Percentiles rank a stretch among this genome's conserved stretches.
These are phyloP conservation scores for Chymomyza costata DNA, from an alignment of 1,140 invertebrate genomes.

Conservation along the genomic window DNA sequence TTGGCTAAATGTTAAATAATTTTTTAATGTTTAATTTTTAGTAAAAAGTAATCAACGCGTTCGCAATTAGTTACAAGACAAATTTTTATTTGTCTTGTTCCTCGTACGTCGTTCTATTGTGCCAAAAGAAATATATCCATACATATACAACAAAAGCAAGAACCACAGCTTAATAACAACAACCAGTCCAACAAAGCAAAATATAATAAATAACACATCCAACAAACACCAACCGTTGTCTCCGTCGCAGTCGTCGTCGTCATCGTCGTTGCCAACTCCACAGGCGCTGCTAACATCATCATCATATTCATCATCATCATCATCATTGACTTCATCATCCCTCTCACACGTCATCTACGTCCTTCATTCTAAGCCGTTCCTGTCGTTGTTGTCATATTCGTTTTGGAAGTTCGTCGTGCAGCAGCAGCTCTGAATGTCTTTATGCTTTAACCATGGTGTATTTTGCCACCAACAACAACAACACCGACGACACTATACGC, in stretches of 20 bases:
- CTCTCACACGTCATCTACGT: no score
- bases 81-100: not conserved
- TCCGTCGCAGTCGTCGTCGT: not conserved
- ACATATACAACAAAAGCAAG: constrained; percentile 13
- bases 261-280: not conserved
- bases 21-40: constrained; percentile 9
- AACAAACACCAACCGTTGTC: constrained; percentile 2
- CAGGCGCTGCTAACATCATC: not conserved
- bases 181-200: constrained; percentile 18
- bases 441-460: constrained; percentile 83
- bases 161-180: constrained; percentile 18
- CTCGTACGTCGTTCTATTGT: constrained; percentile 32
- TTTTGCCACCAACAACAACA: constrained; percentile 76
- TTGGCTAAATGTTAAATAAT: constrained; percentile 6
- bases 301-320: no score
- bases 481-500: constrained; percentile 77
- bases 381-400: constrained; percentile 40
- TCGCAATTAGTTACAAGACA: constrained; percentile 34
- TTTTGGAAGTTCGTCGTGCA: constrained; percentile 67
- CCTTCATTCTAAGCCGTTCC: no score
- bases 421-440: constrained; percentile 78
- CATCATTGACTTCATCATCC: not conserved
- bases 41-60: constrained; percentile 8
- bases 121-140: constrained; percentile 33
- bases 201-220: constrained; percentile 3